Conservation (phyloP, 2,797 vertebrate species). For the Chaetodon trifasciatus region DNA sequence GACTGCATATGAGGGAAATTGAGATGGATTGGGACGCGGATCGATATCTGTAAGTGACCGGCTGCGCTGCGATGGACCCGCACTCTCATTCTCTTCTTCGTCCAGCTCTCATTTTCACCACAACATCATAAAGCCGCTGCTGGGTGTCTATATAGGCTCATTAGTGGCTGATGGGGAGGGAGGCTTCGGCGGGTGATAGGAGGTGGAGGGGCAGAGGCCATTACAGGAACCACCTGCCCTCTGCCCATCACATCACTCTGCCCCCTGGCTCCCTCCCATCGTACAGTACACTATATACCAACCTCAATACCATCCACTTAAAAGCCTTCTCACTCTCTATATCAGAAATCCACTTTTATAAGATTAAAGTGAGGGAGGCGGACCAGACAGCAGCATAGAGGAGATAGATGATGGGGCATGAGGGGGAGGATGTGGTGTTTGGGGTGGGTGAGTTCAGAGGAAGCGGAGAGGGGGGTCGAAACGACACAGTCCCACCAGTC, state of each 20-base stretch:
- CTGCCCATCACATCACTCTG: slow-evolving; percentile 63
- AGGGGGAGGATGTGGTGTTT: slow-evolving; percentile 23
- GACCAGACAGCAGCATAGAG: slow-evolving; percentile 53
- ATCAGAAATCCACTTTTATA: slow-evolving; percentile 84
- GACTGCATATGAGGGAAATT: slow-evolving; percentile 72
- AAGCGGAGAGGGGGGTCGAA: slow-evolving; percentile 30
- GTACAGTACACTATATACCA: slow-evolving; percentile 65
- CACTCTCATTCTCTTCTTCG: slow-evolving; percentile 19
- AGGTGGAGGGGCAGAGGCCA: slow-evolving; percentile 56
- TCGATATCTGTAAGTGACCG: slow-evolving; percentile 80
- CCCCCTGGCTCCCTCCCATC: slow-evolving; percentile 59
- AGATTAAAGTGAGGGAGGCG: slow-evolving; percentile 80
- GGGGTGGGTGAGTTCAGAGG: slow-evolving; percentile 53
- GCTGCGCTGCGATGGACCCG: slow-evolving; percentile 59
- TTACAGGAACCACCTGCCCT: slow-evolving; percentile 82
- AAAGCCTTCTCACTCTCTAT: slow-evolving; percentile 77
- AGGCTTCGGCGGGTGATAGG: slow-evolving; percentile 21
- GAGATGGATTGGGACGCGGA: slow-evolving; percentile 76
- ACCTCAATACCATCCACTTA: slow-evolving; percentile 80
- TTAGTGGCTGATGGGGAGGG: slow-evolving; percentile 61
- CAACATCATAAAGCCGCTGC: slow-evolving; percentile 67
- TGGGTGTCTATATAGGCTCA: slow-evolving; percentile 69
- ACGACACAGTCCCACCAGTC: slow-evolving; percentile 31
- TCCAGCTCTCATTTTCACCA: slow-evolving; percentile 68
- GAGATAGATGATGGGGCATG: slow-evolving; percentile 33